Conservation (phyloP, 1,140 invertebrate species). For the Cotesia chilonis region DNA sequence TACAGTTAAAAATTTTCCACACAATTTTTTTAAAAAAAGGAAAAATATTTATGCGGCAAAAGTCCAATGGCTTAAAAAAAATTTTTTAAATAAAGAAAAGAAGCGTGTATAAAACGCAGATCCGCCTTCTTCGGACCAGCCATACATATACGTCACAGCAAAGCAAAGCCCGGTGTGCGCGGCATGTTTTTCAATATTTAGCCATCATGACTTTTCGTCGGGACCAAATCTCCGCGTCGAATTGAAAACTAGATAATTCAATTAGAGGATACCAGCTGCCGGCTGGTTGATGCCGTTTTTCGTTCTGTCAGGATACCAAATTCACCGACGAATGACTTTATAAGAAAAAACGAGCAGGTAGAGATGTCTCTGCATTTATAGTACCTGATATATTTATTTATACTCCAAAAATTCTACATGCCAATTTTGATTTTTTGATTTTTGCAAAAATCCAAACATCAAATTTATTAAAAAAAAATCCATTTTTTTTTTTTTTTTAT, state of each 20-base stretch:
- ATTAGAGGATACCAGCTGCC: conserved; percentile 62
- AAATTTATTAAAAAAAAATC: no score
- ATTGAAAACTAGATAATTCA: conserved; percentile 67
- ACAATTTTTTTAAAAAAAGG: no score
- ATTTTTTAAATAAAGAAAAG: no score
- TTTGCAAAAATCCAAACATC: no score
- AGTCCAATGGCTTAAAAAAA: no score
- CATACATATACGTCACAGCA: not conserved
- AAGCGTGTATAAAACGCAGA: conserved; percentile 13
- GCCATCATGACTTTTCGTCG: conserved; percentile 66
- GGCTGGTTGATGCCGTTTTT: conserved; percentile 29
- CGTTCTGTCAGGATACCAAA: not conserved
- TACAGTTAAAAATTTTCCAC: no score
- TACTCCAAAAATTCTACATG: conserved; percentile 12
- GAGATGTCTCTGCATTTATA: not conserved
- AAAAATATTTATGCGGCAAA: no score
- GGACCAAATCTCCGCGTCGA: conserved; percentile 63
- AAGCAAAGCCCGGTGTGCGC: conserved; percentile 37
- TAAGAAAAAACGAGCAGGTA: conserved; percentile 29
- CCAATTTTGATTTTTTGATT: not conserved
- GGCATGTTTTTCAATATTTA: conserved; percentile 67
- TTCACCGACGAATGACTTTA: not conserved
- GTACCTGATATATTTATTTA: no score
- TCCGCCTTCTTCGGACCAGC: conserved; percentile 22
- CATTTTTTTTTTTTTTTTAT: not conserved